A percentile compares a stretch with the other conserved stretches of the same genome.
phyloP scores from a whole-genome alignment of 2,113 vertebrate genomes.

The Tragelaphus imberbis region DNA sequence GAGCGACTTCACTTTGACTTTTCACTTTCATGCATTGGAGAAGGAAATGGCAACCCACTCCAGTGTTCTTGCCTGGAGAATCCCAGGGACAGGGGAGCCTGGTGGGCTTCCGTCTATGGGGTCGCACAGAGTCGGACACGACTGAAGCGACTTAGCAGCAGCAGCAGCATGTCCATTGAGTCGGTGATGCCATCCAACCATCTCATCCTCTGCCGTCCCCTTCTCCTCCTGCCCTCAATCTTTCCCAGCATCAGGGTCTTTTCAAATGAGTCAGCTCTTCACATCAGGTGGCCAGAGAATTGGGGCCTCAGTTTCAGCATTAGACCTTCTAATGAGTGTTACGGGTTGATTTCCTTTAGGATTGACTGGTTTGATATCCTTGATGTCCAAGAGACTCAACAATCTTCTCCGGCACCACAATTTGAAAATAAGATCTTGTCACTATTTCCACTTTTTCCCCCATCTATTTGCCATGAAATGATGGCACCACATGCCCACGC shows the following conservation, averaged over 20 bases:
- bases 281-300: background rate
- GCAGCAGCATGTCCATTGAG: no score
- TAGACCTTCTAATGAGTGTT: background rate
- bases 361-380: background rate
- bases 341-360: background rate
- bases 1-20: no score
- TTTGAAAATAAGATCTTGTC: background rate
- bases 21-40: no score
- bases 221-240: background rate
- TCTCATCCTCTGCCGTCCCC: background rate
- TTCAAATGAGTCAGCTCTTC: background rate
- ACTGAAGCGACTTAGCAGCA: no score
- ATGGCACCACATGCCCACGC: background rate
- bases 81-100: no score
- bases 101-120: no score
- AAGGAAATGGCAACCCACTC: no score
- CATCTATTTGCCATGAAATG: background rate
- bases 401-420: background rate
- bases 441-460: background rate
- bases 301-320: background rate
- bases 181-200: background rate
- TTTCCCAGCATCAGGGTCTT: background rate
- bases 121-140: no score
- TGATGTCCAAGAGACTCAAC: background rate
- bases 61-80: no score